These are phyloP conservation scores for Hydrochoerus hydrochaeris DNA, from an alignment of 2,113 vertebrate species.

Conservation along the genomic window DNA sequence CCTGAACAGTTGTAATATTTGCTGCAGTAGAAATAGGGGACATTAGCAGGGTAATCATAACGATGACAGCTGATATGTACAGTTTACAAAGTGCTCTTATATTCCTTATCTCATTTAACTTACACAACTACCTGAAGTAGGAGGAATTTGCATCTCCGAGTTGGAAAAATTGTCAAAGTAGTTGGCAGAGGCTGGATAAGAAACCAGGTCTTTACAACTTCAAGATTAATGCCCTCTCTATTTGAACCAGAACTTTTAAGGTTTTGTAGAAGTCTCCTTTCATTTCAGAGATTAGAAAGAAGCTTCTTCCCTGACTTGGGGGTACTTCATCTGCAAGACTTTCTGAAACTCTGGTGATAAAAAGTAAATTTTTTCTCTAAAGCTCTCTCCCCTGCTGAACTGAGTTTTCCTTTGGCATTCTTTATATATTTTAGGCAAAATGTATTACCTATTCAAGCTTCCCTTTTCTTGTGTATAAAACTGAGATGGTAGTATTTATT, in stretches of 20 bases:
- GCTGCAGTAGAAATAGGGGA: neutral
- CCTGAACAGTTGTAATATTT: constrained; percentile 30
- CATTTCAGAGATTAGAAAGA: neutral
- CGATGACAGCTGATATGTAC: constrained; percentile 42
- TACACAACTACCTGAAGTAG: constrained; percentile 41
- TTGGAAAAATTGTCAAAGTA: constrained; percentile 10
- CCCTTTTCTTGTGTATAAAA: neutral
- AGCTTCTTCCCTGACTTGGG: neutral
- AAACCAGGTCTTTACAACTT: constrained; percentile 3
- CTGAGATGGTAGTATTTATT: neutral
- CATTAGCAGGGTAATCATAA: constrained; percentile 43
- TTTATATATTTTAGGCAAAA: constrained; percentile 7
- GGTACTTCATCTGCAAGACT: neutral
- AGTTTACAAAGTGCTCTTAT: constrained; percentile 43
- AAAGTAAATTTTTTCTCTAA: neutral
- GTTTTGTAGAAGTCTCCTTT: neutral
- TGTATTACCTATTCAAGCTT: neutral
- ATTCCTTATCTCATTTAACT: constrained; percentile 57
- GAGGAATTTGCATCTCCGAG: constrained; percentile 38
- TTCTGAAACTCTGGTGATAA: neutral
- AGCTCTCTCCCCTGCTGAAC: neutral
- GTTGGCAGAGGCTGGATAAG: neutral
- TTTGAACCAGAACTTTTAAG: neutral
- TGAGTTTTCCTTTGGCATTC: neutral
- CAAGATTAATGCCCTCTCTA: constrained; percentile 25